Evolutionary conservation across 2,888 invertebrate species (phyloP).

Genomic region (Callinectes sapidus): DNA sequence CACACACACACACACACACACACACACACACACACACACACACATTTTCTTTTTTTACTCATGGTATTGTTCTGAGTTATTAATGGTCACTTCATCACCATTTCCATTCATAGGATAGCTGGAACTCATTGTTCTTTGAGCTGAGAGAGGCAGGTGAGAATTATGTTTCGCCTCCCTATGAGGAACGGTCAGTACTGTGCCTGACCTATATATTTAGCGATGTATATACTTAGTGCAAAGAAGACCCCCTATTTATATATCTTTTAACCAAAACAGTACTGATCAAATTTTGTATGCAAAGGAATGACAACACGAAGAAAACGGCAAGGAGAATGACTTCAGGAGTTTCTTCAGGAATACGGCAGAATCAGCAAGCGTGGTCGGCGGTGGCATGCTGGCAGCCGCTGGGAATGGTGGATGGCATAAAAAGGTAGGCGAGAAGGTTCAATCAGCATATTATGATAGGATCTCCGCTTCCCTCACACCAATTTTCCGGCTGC

Average conservation of each 20-base stretch:
- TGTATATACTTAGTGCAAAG: no score
- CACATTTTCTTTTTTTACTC: no score
- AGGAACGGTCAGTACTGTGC: background rate
- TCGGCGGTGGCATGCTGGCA: background rate
- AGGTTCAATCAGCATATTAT: slow-evolving; percentile 57
- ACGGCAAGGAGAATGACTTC: background rate
- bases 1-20: slow-evolving; percentile 47
- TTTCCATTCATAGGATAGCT: no score
- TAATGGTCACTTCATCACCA: no score
- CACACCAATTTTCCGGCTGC: slow-evolving; percentile 49
- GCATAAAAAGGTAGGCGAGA: background rate
- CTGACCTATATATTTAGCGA: no score
- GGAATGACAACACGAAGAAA: background rate
- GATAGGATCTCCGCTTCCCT: slow-evolving; percentile 42
- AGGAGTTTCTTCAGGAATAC: background rate
- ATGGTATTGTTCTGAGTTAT: no score
- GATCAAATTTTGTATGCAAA: background rate
- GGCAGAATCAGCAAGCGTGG: background rate
- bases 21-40: slow-evolving; percentile 29
- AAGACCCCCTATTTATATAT: no score
- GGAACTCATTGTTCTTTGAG: no score
- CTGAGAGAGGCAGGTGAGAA: no score
- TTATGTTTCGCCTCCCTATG: background rate
- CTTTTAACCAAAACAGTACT: background rate
- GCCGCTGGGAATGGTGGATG: background rate